Evolutionary conservation across 2,113 vertebrate genomes (phyloP).

Genomic region (Lynx canadensis): DNA sequence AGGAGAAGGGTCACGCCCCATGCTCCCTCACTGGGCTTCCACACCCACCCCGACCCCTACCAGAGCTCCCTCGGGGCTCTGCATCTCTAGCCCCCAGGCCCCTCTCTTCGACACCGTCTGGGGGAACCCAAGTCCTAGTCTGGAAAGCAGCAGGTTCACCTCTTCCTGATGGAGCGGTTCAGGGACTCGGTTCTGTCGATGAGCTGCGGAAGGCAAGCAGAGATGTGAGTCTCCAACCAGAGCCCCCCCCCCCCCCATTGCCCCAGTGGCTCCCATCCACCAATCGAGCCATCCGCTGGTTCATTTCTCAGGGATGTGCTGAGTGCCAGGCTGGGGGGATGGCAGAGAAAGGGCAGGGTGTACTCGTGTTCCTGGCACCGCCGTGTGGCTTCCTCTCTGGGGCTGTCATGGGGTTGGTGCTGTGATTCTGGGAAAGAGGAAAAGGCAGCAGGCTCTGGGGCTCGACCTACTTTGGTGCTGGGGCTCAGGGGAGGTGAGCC

Average conservation of each 20-base stretch:
- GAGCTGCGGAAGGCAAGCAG: conserved; percentile 84
- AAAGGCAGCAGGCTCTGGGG: not conserved
- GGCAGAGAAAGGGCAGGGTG: no score
- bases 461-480: conserved; percentile 86
- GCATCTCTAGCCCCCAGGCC: no score
- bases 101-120: not conserved
- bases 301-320: not conserved
- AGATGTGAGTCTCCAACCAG: accelerated
- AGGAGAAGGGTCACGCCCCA: not conserved
- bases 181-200: conserved; percentile 90
- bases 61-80: not conserved
- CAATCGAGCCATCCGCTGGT: accelerated
- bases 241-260: accelerated
- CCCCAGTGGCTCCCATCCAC: not conserved
- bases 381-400: not conserved
- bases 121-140: not conserved
- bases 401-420: not conserved
- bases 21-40: accelerated
- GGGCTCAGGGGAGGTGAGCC: conserved; percentile 86
- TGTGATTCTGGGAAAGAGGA: not conserved
- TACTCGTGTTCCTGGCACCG: not conserved
- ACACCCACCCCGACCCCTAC: accelerated
- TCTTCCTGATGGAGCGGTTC: conserved; percentile 91
- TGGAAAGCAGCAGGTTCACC: conserved; percentile 80
- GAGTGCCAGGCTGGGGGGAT: not conserved